Evolutionary conservation across 2,888 invertebrate genomes (phyloP), one percentile per base, ranked within the genome.

Genomic region (Melieria crassipennis): DNA sequence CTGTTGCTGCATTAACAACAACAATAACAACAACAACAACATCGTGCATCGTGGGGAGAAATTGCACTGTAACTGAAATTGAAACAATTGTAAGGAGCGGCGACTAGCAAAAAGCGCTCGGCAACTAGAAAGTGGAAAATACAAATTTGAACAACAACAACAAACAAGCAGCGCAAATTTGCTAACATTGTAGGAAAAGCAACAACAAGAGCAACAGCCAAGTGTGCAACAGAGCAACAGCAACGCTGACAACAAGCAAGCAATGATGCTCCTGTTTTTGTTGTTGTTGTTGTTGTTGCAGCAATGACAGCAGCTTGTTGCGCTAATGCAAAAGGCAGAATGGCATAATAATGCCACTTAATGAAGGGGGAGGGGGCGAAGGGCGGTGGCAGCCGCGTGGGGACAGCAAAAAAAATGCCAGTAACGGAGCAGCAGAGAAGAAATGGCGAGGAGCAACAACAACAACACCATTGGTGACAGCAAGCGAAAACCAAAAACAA

Each of bases 181-280:
- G 55, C 56, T 64, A 57, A 57, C 56, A 81, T 78, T 78, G 77
- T 46, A 64, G 66, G 56, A 74, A 66, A 67, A 52, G 60, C 70
- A 65, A 71, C 58, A 65, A 58, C 47, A 68, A 67, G 56, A 56
- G 63, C 62, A 73, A 64, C 60, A 71, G 56, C 56, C 56, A 43
- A 70, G 45, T 56, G 58, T 7, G 52, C 70, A 73, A 70, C 52
- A 73, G 60, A 50, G 43, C 60, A 72, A 70, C 50, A 72, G 11
- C 68, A 72, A 69, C 13, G 64, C 11, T 45, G 46, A 58, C 57
- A 62, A 10, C 56, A 68, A 58, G 30, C 3, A 2, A 30, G 30
- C 30, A 30, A 3, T 30, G 30, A 16, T 16, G 16, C 16, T 16
- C 16, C 16, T 16, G 16, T 16, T 16, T 16, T 16, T 16, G 30